Conservation (phyloP, 2,797 vertebrate genomes). For the Phoxinus dragarum region DNA sequence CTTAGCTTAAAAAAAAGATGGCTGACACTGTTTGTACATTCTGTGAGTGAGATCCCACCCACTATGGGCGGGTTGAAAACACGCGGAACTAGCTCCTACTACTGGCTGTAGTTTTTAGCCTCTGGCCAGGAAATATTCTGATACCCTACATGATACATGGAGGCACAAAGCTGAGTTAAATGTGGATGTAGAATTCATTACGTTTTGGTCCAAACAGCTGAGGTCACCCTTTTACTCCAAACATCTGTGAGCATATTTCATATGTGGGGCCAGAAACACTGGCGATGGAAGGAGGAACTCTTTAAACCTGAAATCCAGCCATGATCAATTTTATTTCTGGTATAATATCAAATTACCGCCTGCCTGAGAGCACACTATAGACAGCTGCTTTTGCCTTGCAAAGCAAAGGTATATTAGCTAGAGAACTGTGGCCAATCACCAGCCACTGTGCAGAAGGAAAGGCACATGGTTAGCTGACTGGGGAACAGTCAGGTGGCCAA, state of each 20-base stretch:
- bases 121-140: no score
- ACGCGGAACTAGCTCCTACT: no score
- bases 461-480: conserved; percentile 12
- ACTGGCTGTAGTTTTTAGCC: no score
- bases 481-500: conserved; percentile 46
- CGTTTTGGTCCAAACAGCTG: conserved; percentile 20
- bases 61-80: no score
- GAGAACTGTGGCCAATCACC: conserved; percentile 23
- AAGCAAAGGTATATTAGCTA: conserved; percentile 28
- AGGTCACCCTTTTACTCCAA: conserved; percentile 3
- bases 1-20: no score
- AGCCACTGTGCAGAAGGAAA: conserved; percentile 20
- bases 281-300: neutral
- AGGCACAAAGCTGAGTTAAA: neutral
- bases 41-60: no score
- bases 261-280: neutral
- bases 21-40: no score
- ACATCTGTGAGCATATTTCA: conserved; percentile 19
- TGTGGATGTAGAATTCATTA: conserved; percentile 2
- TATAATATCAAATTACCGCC: conserved; percentile 50
- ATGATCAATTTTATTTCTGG: conserved; percentile 24
- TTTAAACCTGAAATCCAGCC: conserved; percentile 31
- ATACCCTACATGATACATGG: neutral
- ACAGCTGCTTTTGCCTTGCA: conserved; percentile 27
- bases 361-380: conserved; percentile 25